Evolutionary conservation across 2,797 vertebrate species (phyloP), one percentile per base, ranked within the genome.

Genomic region (Sebastes oblongus): DNA sequence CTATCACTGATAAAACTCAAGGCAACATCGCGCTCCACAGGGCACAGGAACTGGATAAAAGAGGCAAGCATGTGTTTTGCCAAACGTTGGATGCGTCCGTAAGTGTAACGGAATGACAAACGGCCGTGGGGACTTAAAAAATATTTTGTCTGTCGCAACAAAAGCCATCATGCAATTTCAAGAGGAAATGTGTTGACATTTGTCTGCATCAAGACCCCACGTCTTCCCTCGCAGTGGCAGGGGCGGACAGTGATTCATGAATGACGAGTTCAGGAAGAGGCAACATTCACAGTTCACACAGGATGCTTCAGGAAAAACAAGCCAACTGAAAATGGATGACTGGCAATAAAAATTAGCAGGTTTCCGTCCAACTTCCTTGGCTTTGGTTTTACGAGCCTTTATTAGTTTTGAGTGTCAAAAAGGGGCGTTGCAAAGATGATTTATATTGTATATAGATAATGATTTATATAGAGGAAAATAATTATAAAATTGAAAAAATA

Each of bases 251-350:
- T 76, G 82, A 86, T 86, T 92, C 83, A 89, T 84, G 85, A 89
- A 89, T 93, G 86, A 83, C 46, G 77, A 86, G 77, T 81, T 83
- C 88, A 93, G 92, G 89, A 94, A 92, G 81, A 90, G 82, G 83
- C 88, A 87, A 92, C 80, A 86, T 90, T 86, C 91, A 91, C 86
- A 90, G 86, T 86, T 91, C 87, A 91, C 88, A 93, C 91, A 91
- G 88, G 89, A 93, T 77, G 83, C 82, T 83, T 84, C 69, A 81
- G 85, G 70, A 89, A 91, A 92, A 91, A 91, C 87, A 91, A 89
- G 76, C 25, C 1, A 30, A 67, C 68, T 79, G 84, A 91, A 88
- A 91, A 91, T 78, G 78, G 66, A 89, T 83, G 82, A 87, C 85
- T 78, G 78, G 78, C 74, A 90, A 88, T 92, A 87, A 87, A 89